Evolutionary conservation across 2,888 invertebrate species (phyloP), one percentile per base, ranked within the genome.

Genomic region (Villa cingulata): DNA sequence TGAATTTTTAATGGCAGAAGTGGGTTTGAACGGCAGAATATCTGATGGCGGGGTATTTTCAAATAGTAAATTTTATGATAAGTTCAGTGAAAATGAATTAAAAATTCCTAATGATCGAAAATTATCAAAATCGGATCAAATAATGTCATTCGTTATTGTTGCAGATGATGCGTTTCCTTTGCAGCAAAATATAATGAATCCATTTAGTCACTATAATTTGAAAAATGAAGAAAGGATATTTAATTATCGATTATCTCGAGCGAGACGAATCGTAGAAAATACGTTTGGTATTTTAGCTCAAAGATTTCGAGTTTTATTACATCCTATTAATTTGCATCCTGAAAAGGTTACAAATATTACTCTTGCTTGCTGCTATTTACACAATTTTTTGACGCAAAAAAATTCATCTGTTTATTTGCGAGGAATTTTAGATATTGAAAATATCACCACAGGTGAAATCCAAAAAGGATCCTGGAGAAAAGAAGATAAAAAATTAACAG

Each of bases 231-330:
- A 43, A 15, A 18, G 16, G 14, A 37, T 23, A 43, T 43, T 37
- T 36, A 36, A 36, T 19, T 43, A 43, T 15, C 2, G 43, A 32
- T 20, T 43, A 18, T 48, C 49, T 37, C 48, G 53, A 5, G 46
- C 53, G 16, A 43, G 55, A 29, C 44, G 53, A 15, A 47, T 54
- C n/a, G 48, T 54, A 18, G 52, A 52, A 42, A 51, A 49, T 43
- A 43, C 48, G 1, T 54, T 53, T 18, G 53, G 52, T 16, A 59
- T 61, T 20, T 48, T 57, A 38, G 48, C 54, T 29, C 45, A 48
- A 7, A 50, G 57, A 51, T 61, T 61, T 53, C 34, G 56, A 42
- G 51, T 60, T 46, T 53, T 60, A 32, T 17, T 37, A 12, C 16
- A 16, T 6, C 16, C 37, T 37, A 37, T 37, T 6, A 37, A 37